These are phyloP conservation scores for Chrysolina americana DNA, from an alignment of 2,888 invertebrate species.

Conservation along the genomic window DNA sequence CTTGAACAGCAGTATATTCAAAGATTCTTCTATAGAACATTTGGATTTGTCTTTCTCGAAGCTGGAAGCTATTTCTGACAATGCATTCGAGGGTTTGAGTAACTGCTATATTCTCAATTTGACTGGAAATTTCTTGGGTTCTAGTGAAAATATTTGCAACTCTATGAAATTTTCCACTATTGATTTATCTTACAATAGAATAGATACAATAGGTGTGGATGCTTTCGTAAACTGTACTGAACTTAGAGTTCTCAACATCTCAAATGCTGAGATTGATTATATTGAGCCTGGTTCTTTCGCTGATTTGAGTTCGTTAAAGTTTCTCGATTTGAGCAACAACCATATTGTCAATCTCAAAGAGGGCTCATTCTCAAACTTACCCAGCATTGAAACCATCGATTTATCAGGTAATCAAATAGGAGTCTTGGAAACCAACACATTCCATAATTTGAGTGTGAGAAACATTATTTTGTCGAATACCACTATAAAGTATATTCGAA, in stretches of 20 bases:
- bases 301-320: not conserved
- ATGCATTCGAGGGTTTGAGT: not conserved
- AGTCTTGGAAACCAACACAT: slow-evolving; percentile 17
- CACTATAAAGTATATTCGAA: slow-evolving; percentile 20
- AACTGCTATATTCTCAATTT: slow-evolving; percentile 5
- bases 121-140: slow-evolving; percentile 13
- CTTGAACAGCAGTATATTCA: not conserved
- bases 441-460: slow-evolving; percentile 23
- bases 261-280: slow-evolving; percentile 3
- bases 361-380: slow-evolving; percentile 20
- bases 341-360: not conserved
- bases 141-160: slow-evolving; percentile 9
- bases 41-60: slow-evolving; percentile 21
- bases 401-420: slow-evolving; percentile 26
- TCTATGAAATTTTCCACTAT: not conserved
- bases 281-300: slow-evolving; percentile 2
- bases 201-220: not conserved
- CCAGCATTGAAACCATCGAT: slow-evolving; percentile 15
- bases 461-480: slow-evolving; percentile 19
- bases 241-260: not conserved
- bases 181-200: slow-evolving; percentile 20
- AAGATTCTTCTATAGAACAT: not conserved
- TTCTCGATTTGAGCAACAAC: slow-evolving; percentile 20
- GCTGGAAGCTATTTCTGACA: not conserved
- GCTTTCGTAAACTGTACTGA: not conserved